Conservation (phyloP, 2,888 invertebrate species). For the Tromatobia lineatoria region DNA sequence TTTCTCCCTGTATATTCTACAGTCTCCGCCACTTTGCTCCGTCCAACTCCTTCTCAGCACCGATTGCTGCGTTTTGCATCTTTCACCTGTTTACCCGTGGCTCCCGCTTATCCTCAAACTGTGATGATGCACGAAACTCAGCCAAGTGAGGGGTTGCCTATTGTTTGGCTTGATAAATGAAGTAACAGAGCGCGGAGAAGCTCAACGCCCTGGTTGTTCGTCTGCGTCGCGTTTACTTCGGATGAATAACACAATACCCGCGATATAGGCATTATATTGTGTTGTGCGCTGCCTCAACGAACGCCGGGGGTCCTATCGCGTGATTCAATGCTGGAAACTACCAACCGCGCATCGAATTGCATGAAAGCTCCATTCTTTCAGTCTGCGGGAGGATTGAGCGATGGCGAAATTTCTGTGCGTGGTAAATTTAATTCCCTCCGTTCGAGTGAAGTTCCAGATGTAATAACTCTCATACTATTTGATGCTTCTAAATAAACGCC, state of each 20-base stretch:
- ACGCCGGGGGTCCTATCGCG: constrained; percentile 51
- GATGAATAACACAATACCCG: constrained; percentile 33
- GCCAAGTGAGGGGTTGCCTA: constrained; percentile 64
- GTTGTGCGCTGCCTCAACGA: constrained; percentile 29
- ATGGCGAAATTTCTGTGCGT: constrained; percentile 3
- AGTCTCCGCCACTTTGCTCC: background rate
- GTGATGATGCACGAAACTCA: constrained; percentile 66
- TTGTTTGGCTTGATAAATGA: constrained; percentile 83
- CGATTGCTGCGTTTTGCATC: constrained; percentile 43
- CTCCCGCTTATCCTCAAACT: constrained; percentile 62
- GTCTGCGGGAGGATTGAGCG: background rate
- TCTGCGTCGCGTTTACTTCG: constrained; percentile 15
- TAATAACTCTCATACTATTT: background rate
- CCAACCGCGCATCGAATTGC: constrained; percentile 17
- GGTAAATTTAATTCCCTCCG: background rate
- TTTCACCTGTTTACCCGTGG: constrained; percentile 22
- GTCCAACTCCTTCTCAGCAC: constrained; percentile 34
- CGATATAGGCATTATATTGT: constrained; percentile 77
- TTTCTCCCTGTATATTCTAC: background rate
- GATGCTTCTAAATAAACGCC: background rate
- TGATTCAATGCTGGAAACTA: constrained; percentile 76
- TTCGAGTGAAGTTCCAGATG: background rate
- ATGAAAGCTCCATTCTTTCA: constrained; percentile 17
- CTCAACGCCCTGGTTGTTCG: constrained; percentile 69
- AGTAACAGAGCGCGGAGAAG: constrained; percentile 75